Evolutionary conservation across 2,888 invertebrate species (phyloP).

Genomic region (Apoda limacodes): DNA sequence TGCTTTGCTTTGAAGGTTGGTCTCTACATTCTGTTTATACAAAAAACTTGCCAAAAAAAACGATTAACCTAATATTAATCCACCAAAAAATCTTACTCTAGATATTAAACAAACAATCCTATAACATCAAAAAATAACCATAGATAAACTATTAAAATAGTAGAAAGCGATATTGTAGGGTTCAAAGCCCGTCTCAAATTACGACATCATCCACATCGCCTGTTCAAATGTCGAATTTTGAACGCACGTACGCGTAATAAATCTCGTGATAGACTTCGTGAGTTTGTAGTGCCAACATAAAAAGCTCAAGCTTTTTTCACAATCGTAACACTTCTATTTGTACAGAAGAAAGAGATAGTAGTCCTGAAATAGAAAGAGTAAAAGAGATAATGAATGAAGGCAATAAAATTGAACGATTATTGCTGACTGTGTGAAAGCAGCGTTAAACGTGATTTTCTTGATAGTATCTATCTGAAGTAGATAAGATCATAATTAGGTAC

Average conservation of each 20-base stretch:
- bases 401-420: conserved; percentile 5
- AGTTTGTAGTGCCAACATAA: conserved; percentile 27
- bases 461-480: too few relatives aligned
- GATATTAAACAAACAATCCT: too few relatives aligned
- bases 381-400: conserved; percentile 3
- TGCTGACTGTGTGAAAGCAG: too few relatives aligned
- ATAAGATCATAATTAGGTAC: too few relatives aligned
- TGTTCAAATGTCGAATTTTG: conserved; percentile 29
- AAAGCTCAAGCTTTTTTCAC: conserved; percentile 32
- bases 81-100: too few relatives aligned
- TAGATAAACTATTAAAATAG: conserved; percentile 15
- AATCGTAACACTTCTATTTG: conserved; percentile 28
- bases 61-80: too few relatives aligned
- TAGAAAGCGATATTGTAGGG: conserved; percentile 30
- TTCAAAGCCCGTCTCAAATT: conserved; percentile 32
- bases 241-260: conserved; percentile 43
- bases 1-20: too few relatives aligned
- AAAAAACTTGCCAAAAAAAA: too few relatives aligned
- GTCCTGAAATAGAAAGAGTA: conserved; percentile 4
- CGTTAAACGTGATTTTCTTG: too few relatives aligned
- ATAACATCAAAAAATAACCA: conserved; percentile 33
- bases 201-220: conserved; percentile 42
- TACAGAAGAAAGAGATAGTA: conserved; percentile 15
- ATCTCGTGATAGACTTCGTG: conserved; percentile 42
- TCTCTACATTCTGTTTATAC: too few relatives aligned